These are phyloP conservation scores for Aphelinus certus DNA, from an alignment of 1,140 invertebrate species.

Conservation along the genomic window DNA sequence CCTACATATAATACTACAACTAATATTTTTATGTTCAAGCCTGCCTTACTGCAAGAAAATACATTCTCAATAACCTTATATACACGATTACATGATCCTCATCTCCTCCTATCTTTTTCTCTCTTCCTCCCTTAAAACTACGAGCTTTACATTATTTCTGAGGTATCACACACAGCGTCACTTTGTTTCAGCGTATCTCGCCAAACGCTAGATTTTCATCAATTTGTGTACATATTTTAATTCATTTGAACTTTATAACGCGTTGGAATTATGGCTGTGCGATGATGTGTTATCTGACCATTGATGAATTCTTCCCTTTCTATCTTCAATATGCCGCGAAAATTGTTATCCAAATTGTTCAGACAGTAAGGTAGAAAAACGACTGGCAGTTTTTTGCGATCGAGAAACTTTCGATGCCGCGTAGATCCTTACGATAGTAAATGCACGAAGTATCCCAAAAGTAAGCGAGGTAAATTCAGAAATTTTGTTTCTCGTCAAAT, in stretches of 20 bases:
- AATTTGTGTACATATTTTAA: conserved; percentile 2
- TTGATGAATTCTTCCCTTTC: background rate
- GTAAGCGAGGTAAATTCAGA: too few relatives aligned
- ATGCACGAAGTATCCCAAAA: too few relatives aligned
- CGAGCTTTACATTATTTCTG: conserved; percentile 21
- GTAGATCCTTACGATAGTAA: too few relatives aligned
- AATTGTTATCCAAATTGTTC: too few relatives aligned
- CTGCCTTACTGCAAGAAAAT: conserved; percentile 2
- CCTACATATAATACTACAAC: conserved; percentile 13
- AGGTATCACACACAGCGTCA: conserved; percentile 19
- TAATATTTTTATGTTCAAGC: conserved; percentile 5
- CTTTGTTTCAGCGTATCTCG: conserved; percentile 1
- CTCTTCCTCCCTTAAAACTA: conserved; percentile 20
- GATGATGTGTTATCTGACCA: background rate
- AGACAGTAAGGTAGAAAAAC: too few relatives aligned
- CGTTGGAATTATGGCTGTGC: background rate
- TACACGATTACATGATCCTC: conserved; percentile 11
- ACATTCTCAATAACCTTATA: background rate
- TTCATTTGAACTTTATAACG: conserved; percentile 9
- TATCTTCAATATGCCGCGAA: too few relatives aligned
- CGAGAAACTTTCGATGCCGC: too few relatives aligned
- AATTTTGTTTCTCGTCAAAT: too few relatives aligned
- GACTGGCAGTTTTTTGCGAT: too few relatives aligned
- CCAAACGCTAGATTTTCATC: conserved; percentile 16
- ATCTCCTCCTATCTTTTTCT: conserved; percentile 4